Evolutionary conservation across 1,140 invertebrate genomes (phyloP).

Genomic region (Drosophila bocqueti): DNA sequence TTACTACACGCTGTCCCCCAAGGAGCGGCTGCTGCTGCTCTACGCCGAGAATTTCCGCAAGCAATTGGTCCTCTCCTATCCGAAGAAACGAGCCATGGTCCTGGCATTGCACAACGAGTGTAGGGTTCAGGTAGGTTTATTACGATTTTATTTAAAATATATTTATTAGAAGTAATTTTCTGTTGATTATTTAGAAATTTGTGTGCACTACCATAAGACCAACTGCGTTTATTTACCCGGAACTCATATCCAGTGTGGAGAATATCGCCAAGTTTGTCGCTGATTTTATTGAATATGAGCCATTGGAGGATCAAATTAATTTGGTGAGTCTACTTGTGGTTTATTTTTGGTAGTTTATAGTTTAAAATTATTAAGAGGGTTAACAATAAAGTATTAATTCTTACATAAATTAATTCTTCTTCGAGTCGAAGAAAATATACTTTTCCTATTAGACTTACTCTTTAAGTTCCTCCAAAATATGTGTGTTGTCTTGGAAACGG

Average conservation of each 20-base stretch:
- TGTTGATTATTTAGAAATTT: slow-evolving; percentile 86
- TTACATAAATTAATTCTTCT: too few species aligned
- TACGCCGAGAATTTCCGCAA: slow-evolving; percentile 93
- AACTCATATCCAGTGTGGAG: slow-evolving; percentile 86
- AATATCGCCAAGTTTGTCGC: slow-evolving; percentile 87
- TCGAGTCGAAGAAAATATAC: too few species aligned
- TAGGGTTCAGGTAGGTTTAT: slow-evolving; percentile 87
- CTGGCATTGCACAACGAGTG: slow-evolving; percentile 93
- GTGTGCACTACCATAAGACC: slow-evolving; percentile 88
- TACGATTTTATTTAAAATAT: not conserved
- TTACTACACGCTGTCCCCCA: slow-evolving; percentile 90
- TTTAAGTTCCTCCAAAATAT: not conserved
- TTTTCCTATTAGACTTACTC: not conserved
- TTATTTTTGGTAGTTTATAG: not conserved
- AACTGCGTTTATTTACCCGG: slow-evolving; percentile 86
- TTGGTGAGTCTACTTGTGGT: slow-evolving; percentile 84
- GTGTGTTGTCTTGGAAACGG: not conserved
- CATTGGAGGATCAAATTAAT: slow-evolving; percentile 85
- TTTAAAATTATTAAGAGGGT: not conserved
- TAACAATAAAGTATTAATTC: not conserved
- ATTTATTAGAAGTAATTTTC: not conserved
- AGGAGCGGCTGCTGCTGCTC: slow-evolving; percentile 91
- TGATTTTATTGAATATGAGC: slow-evolving; percentile 87
- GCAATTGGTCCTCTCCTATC: slow-evolving; percentile 89
- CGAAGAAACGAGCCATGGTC: slow-evolving; percentile 89